Conservation (phyloP, 2,113 vertebrate species). For the Callospermophilus lateralis region DNA sequence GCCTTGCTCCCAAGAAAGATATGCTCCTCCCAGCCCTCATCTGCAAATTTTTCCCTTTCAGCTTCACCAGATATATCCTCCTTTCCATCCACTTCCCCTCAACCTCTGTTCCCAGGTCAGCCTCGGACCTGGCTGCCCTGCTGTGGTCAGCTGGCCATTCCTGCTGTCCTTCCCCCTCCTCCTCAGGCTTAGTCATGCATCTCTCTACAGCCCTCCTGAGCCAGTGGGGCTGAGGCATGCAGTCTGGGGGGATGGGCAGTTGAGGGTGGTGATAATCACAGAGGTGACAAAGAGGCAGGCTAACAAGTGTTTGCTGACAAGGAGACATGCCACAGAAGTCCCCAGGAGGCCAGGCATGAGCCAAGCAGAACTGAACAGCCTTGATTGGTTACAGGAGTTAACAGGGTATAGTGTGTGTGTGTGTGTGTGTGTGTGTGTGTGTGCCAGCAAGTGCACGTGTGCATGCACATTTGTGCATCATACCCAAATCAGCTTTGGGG, state of each 20-base stretch:
- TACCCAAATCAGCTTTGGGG: not conserved
- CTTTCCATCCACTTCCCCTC: not conserved
- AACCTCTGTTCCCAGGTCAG: rapidly evolving
- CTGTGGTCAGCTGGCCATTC: not conserved
- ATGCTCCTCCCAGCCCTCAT: not conserved
- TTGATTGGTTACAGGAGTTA: not conserved
- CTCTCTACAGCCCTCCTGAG: constrained; percentile 38
- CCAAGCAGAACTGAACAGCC: not conserved
- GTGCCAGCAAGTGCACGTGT: no score
- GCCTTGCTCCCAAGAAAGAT: not conserved
- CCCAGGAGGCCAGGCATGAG: constrained; percentile 35
- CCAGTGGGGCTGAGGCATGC: not conserved
- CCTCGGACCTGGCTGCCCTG: not conserved
- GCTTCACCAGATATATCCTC: not conserved
- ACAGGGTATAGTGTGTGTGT: not conserved
- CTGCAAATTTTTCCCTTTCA: not conserved
- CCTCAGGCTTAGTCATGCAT: not conserved
- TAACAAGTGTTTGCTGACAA: constrained; percentile 9
- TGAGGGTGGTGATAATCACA: not conserved
- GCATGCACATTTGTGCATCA: rapidly evolving
- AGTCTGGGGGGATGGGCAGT: not conserved
- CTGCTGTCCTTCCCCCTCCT: constrained; percentile 4
- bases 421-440: not conserved
- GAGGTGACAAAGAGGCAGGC: not conserved
- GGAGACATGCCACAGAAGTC: not conserved